Percentiles rank a stretch among this genome's conserved stretches.
Evolutionary conservation across 2,113 vertebrate species (phyloP).

Genomic region (Ia io): DNA sequence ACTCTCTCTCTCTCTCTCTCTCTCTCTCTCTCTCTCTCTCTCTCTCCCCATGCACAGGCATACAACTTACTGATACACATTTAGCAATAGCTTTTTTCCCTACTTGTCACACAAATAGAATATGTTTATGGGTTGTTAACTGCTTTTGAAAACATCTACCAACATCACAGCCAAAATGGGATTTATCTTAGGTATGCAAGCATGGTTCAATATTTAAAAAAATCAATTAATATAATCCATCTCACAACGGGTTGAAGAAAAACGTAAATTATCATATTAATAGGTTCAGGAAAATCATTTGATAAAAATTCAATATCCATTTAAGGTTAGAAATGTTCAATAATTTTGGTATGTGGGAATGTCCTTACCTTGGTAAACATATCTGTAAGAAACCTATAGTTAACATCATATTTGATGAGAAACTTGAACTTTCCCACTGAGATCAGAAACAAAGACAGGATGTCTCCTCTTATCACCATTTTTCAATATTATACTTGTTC

Average conservation of each 20-base stretch:
- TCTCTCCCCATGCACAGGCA: too few species aligned
- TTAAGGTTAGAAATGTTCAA: background rate
- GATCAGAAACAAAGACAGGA: background rate
- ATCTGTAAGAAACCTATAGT: background rate
- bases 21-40: background rate
- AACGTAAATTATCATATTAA: background rate
- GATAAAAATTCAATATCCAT: background rate
- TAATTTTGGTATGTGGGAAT: background rate
- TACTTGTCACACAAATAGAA: background rate
- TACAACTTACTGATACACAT: background rate
- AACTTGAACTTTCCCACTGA: background rate
- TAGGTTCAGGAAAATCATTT: background rate
- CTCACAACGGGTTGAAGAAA: background rate
- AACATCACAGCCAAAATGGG: background rate
- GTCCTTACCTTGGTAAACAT: background rate
- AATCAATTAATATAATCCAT: background rate
- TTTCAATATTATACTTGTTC: background rate
- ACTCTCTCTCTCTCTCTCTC: background rate
- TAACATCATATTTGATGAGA: background rate
- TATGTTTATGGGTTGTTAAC: background rate
- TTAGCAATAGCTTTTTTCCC: background rate
- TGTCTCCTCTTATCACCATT: background rate
- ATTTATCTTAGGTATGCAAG: background rate
- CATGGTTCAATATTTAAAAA: background rate
- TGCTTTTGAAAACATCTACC: background rate